These are phyloP conservation scores for Brachionus plicatilis DNA, from an alignment of 1,140 invertebrate species.

Conservation along the genomic window DNA sequence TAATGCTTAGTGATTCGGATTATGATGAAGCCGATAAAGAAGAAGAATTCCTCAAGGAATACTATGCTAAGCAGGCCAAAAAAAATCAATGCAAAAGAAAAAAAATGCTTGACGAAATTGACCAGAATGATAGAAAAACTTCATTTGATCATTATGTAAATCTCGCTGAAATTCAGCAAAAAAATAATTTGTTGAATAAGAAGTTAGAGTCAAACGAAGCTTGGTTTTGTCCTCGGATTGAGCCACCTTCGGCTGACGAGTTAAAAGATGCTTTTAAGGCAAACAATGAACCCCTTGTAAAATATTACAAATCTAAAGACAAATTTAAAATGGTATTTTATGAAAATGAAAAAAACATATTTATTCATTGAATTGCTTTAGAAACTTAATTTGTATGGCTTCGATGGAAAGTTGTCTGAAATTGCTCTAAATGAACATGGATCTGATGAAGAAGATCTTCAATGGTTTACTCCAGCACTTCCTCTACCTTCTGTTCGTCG, in stretches of 20 bases:
- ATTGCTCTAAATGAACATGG: background rate
- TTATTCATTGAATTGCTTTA: background rate
- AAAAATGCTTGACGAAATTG: background rate
- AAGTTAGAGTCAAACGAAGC: background rate
- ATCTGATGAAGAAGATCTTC: background rate
- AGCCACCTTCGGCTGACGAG: background rate
- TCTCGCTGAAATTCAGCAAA: background rate
- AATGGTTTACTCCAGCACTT: slow-evolving; percentile 17
- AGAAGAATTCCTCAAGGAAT: background rate
- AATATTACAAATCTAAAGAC: slow-evolving; percentile 22
- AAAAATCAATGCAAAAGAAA: background rate
- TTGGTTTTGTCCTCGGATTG: slow-evolving; percentile 5
- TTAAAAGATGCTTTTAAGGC: background rate
- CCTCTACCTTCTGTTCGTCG: background rate
- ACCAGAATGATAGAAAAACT: background rate
- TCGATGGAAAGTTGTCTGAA: background rate
- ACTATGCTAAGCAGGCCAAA: background rate
- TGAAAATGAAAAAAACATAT: background rate
- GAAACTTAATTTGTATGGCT: background rate
- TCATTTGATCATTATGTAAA: background rate
- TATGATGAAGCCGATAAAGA: background rate
- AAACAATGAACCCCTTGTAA: slow-evolving; percentile 16
- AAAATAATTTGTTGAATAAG: background rate
- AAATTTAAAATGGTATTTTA: slow-evolving; percentile 34
- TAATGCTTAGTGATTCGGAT: slow-evolving; percentile 26